Percentiles rank a stretch among this genome's conserved stretches.
Evolutionary conservation across 2,888 invertebrate species (phyloP).

Genomic region (Sphinx pinastri): DNA sequence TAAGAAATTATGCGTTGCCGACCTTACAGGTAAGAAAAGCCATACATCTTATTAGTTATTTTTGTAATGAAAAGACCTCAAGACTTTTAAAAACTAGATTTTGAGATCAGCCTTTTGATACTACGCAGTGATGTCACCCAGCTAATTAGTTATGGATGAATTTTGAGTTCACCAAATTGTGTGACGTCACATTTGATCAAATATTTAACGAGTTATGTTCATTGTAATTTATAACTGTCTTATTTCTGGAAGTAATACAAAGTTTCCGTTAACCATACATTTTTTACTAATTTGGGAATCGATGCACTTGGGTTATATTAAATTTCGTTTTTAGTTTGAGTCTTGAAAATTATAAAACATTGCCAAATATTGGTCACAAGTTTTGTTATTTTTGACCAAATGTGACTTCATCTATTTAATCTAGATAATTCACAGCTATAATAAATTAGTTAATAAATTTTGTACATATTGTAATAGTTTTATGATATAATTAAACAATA

Average conservation of each 20-base stretch:
- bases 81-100: too few species aligned
- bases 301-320: too few species aligned
- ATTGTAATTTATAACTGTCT: too few species aligned
- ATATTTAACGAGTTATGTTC: background rate
- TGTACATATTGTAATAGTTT: slow-evolving; percentile 39
- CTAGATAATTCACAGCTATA: slow-evolving; percentile 16
- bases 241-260: too few species aligned
- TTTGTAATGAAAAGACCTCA: too few species aligned
- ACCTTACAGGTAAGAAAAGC: too few species aligned
- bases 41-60: background rate
- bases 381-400: slow-evolving; percentile 1
- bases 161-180: slow-evolving; percentile 11
- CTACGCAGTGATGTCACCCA: slow-evolving; percentile 6
- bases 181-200: slow-evolving; percentile 5
- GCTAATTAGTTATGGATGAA: background rate
- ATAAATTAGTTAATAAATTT: slow-evolving; percentile 31
- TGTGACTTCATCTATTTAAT: background rate
- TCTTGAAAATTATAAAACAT: background rate
- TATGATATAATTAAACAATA: slow-evolving; percentile 35
- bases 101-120: background rate
- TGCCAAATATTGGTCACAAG: background rate
- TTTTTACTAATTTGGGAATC: too few species aligned
- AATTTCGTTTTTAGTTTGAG: too few species aligned
- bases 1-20: too few species aligned
- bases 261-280: too few species aligned